These are phyloP conservation scores for Macrobrachium nipponense DNA, from an alignment of 1,140 invertebrate genomes.

Conservation along the genomic window DNA sequence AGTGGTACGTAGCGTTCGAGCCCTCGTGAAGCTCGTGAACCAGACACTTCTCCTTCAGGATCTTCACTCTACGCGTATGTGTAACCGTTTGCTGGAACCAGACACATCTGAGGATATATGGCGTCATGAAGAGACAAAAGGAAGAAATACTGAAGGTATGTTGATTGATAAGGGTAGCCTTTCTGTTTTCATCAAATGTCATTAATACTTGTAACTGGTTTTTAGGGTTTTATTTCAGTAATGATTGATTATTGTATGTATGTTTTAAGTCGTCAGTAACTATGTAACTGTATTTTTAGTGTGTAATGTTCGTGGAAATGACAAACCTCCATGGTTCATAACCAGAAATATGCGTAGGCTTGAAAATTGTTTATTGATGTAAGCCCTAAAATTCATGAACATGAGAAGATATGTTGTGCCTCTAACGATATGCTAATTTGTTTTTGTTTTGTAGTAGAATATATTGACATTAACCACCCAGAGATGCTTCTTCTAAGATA, in stretches of 20 bases:
- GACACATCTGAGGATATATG: constrained; percentile 76
- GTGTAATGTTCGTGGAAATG: too few relatives aligned
- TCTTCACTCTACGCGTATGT: constrained; percentile 79
- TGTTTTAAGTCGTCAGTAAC: too few relatives aligned
- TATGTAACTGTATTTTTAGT: too few relatives aligned
- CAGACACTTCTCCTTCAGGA: constrained; percentile 79
- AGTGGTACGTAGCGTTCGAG: constrained; percentile 73
- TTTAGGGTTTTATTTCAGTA: not conserved
- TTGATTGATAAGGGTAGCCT: not conserved
- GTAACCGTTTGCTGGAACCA: constrained; percentile 78
- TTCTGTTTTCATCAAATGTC: not conserved
- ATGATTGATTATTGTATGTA: not conserved
- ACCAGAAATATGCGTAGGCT: too few relatives aligned
- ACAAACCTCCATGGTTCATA: too few relatives aligned
- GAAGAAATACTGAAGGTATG: constrained; percentile 44
- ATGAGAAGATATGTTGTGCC: too few relatives aligned
- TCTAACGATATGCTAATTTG: too few relatives aligned
- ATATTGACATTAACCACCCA: too few relatives aligned
- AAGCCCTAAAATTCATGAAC: too few relatives aligned
- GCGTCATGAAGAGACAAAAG: constrained; percentile 66
- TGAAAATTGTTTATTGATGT: too few relatives aligned
- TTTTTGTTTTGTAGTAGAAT: too few relatives aligned
- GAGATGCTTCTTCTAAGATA: too few relatives aligned
- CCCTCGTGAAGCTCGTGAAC: constrained; percentile 78
- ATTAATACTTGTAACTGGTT: not conserved